Conservation (phyloP, 1,140 invertebrate species). For the Carcinoscorpius rotundicauda region DNA sequence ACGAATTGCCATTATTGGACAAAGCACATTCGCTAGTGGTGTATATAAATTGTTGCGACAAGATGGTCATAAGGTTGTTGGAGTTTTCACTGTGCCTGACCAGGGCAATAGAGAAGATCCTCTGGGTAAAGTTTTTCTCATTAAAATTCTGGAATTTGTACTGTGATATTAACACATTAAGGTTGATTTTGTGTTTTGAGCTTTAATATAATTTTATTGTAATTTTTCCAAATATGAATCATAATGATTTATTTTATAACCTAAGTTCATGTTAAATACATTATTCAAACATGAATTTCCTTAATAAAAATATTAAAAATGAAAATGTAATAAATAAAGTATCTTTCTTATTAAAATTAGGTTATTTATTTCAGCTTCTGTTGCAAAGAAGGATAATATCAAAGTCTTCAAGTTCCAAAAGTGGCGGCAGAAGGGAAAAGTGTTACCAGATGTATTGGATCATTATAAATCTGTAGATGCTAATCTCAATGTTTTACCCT, state of each 20-base stretch:
- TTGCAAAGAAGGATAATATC: conserved; percentile 57
- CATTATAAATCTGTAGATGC: conserved; percentile 74
- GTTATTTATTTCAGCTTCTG: conserved; percentile 47
- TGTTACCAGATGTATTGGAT: conserved; percentile 67
- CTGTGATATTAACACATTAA: too few relatives aligned
- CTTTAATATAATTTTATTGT: too few relatives aligned
- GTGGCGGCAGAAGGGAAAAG: conserved; percentile 72
- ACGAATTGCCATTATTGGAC: conserved; percentile 83
- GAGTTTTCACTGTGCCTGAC: conserved; percentile 87
- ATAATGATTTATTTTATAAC: too few relatives aligned
- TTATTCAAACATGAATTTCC: too few relatives aligned
- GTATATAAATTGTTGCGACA: conserved; percentile 69
- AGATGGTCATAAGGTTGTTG: conserved; percentile 75
- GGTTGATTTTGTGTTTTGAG: too few relatives aligned
- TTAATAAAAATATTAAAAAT: too few relatives aligned
- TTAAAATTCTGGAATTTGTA: too few relatives aligned
- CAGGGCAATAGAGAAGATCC: conserved; percentile 79
- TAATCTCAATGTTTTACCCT: conserved; percentile 87
- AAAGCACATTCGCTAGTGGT: conserved; percentile 86
- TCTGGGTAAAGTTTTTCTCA: conserved; percentile 46
- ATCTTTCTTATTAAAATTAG: too few relatives aligned
- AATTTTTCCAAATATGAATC: too few relatives aligned
- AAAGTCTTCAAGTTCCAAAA: conserved; percentile 83
- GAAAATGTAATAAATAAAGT: too few relatives aligned
- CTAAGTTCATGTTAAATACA: too few relatives aligned